Evolutionary conservation across 2,797 vertebrate species (phyloP).

Genomic region (Loriculus beryllinus): DNA sequence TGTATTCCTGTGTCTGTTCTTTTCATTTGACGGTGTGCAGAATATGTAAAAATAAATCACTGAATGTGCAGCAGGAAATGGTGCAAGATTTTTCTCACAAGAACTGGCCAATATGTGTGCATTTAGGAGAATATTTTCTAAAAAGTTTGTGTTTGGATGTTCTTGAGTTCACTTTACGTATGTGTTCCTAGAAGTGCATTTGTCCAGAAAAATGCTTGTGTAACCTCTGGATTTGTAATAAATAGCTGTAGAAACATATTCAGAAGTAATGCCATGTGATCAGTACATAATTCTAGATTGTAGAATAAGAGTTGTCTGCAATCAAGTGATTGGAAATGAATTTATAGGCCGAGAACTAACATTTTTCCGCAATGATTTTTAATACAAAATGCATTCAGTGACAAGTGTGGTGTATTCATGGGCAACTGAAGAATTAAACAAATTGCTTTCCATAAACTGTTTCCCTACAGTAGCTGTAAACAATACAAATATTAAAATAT

Average conservation of each 20-base stretch:
- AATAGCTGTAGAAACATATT: not conserved
- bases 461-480: not conserved
- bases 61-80: not conserved
- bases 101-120: not conserved
- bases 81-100: not conserved
- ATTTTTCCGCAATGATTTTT: not conserved
- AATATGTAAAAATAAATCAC: not conserved
- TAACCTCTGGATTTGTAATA: not conserved
- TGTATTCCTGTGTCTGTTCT: not conserved
- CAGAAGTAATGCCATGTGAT: not conserved
- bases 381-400: not conserved
- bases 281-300: not conserved
- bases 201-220: not conserved
- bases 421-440: not conserved
- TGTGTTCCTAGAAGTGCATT: not conserved
- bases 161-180: not conserved
- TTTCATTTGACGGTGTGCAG: not conserved
- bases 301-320: not conserved
- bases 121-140: not conserved
- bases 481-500: not conserved
- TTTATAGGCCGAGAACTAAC: not conserved
- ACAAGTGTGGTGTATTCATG: not conserved
- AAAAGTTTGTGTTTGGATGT: not conserved
- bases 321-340: not conserved
- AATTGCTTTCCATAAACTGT: conserved; percentile 2